Base-by-base conservation (phyloP, 2,888 invertebrate species). In the Drosophila antonietae region DNA sequence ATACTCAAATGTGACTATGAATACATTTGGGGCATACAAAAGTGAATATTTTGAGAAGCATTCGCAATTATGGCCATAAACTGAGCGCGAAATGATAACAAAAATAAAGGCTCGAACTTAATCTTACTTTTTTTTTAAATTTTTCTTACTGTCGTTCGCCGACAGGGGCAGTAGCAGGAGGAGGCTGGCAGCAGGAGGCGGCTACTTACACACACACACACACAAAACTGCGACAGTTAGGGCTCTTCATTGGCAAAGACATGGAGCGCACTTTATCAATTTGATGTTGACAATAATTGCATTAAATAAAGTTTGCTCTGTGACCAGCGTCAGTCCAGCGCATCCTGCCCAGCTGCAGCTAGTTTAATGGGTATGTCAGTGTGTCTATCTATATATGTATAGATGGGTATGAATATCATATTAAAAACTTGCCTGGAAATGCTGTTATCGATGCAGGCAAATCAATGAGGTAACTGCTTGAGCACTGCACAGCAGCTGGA, bases 201-300 rank as follows among this genome's bases (percentile, higher is more conserved):
- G 44, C n/a, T 23, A 35, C 33, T 58, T 43, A 14, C 6, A 23
- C 12, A 31, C 6, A 31, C 20, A 49, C 9, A 31, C 20, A 49
- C 7, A 20, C 14, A 31, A 15, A 37, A 53, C 46, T 58, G 12
- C 51, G 53, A 10, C 58, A 28, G 12, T 59, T 59, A n/a, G n/a
- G 15, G 41, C 33, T 37, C 47, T 23, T 46, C 60, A 63, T 68
- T 68, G 56, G 52, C 78, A 51, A 63, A 57, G 56, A 73, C 75
- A 53, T 73, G 69, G 61, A 79, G 68, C 69, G 68, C 80, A 83
- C 83, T 86, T 83, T 73, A 78, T 80, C 81, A 87, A 81, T 84
- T 81, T 87, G 47, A 75, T 83, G 73, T 80, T 73, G 75, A 78
- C 75, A 78, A 80, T 84, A 86, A 87, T 83, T 80, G 80, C 82